These are phyloP conservation scores for Exocentrus adspersus DNA, from an alignment of 2,888 invertebrate genomes.

Conservation along the genomic window DNA sequence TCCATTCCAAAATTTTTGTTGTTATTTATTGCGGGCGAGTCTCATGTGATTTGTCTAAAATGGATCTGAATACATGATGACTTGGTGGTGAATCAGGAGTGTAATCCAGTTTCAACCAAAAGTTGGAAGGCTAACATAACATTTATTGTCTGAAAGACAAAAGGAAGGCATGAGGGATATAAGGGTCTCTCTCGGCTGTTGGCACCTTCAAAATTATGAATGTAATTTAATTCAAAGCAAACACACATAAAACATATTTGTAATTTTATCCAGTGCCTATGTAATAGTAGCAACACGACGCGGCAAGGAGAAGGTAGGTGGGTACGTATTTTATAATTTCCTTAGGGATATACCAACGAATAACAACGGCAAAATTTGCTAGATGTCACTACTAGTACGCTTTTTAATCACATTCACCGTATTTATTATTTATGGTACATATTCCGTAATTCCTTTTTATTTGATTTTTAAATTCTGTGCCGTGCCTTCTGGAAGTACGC, in stretches of 20 bases:
- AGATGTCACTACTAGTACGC: constrained; percentile 56
- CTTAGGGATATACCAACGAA: constrained; percentile 57
- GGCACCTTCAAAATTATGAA: constrained; percentile 49
- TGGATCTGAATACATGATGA: too few species aligned
- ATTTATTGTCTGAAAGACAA: constrained; percentile 26
- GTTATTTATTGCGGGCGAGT: too few species aligned
- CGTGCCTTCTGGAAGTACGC: constrained; percentile 34
- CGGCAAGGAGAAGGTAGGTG: constrained; percentile 47
- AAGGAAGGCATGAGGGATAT: constrained; percentile 36
- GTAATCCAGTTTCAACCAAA: neutral
- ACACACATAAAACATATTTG: constrained; percentile 56
- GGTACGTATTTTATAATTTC: constrained; percentile 63
- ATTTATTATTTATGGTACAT: constrained; percentile 55
- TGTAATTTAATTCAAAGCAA: constrained; percentile 58
- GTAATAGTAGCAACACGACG: constrained; percentile 45
- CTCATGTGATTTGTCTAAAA: too few species aligned
- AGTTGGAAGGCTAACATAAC: neutral
- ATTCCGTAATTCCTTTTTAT: constrained; percentile 53
- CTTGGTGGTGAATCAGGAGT: neutral
- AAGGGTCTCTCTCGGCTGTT: constrained; percentile 39
- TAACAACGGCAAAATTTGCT: constrained; percentile 49
- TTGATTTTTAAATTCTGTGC: constrained; percentile 48
- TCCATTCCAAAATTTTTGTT: too few species aligned
- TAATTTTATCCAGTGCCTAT: constrained; percentile 57
- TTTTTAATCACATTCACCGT: constrained; percentile 55